Evolutionary conservation across 2,888 invertebrate genomes (phyloP).

Genomic region (Beris morrisii): DNA sequence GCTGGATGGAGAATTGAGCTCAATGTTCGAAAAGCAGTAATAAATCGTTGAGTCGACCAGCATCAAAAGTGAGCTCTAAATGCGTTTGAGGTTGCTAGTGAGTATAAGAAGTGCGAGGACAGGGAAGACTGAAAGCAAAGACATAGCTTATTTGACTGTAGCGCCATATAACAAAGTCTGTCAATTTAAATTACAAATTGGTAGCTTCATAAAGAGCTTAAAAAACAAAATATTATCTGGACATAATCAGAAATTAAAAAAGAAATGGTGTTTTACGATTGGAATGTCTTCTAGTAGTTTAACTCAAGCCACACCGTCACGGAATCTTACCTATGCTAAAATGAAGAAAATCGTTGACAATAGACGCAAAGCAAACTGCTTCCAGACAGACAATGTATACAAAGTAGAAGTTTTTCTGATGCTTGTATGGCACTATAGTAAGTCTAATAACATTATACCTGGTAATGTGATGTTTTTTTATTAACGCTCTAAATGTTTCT

Average conservation of each 20-base stretch:
- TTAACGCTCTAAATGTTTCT: constrained; percentile 17
- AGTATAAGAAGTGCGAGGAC: too few species aligned
- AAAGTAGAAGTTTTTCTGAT: not conserved
- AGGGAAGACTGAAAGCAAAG: too few species aligned
- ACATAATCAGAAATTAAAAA: not conserved
- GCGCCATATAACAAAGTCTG: not conserved
- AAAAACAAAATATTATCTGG: not conserved
- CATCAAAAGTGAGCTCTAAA: too few species aligned
- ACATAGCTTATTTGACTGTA: not conserved
- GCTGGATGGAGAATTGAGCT: too few species aligned
- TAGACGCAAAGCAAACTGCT: not conserved
- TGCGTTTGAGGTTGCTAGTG: too few species aligned
- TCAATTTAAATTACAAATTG: not conserved
- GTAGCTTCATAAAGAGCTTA: not conserved
- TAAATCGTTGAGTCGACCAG: too few species aligned
- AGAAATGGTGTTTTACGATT: not conserved
- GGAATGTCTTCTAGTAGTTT: not conserved
- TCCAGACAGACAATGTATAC: not conserved
- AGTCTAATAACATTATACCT: too few species aligned
- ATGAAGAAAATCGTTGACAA: constrained; percentile 9
- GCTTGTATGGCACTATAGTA: too few species aligned
- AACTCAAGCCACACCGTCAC: not conserved
- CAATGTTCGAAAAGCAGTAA: too few species aligned
- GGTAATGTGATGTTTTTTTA: not conserved
- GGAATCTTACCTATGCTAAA: not conserved